Evolutionary conservation across 1,140 invertebrate genomes (phyloP).

Genomic region (Hyposmocoma kahamanoa): DNA sequence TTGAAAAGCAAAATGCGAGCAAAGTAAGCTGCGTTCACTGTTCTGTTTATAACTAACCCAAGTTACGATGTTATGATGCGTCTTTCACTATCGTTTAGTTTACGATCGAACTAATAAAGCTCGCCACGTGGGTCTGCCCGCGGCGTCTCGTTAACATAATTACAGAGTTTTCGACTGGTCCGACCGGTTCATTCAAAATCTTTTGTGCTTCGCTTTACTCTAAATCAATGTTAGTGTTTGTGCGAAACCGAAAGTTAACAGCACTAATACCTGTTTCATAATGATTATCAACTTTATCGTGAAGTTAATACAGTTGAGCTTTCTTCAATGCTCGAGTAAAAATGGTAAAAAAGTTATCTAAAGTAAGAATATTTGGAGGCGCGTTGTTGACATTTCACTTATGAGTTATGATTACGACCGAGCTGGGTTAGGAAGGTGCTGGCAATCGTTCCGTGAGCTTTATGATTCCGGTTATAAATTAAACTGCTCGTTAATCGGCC

Average conservation of each 20-base stretch:
- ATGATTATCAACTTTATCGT: no score
- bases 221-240: conserved; percentile 38
- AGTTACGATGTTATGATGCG: conserved; percentile 14
- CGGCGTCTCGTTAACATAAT: conserved; percentile 44
- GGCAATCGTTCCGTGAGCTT: conserved; percentile 56
- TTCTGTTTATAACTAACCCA: no score
- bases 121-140: conserved; percentile 23
- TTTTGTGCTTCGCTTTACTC: conserved; percentile 32
- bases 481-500: conserved; percentile 63
- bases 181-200: conserved; percentile 35
- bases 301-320: no score
- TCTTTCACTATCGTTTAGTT: conserved; percentile 45
- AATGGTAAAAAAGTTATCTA: conserved; percentile 20
- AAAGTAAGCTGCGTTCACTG: no score
- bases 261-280: no score
- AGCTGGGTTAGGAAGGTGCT: conserved; percentile 27
- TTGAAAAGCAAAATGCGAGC: no score
- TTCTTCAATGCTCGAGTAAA: no score
- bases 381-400: conserved; percentile 51
- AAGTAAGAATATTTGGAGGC: conserved; percentile 15
- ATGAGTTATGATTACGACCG: conserved; percentile 37
- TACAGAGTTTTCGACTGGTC: conserved; percentile 39
- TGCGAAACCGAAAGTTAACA: conserved; percentile 56
- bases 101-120: conserved; percentile 21
- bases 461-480: conserved; percentile 70